Base-by-base conservation (phyloP, 1,140 invertebrate species). In the Neodiprion virginianus region DNA sequence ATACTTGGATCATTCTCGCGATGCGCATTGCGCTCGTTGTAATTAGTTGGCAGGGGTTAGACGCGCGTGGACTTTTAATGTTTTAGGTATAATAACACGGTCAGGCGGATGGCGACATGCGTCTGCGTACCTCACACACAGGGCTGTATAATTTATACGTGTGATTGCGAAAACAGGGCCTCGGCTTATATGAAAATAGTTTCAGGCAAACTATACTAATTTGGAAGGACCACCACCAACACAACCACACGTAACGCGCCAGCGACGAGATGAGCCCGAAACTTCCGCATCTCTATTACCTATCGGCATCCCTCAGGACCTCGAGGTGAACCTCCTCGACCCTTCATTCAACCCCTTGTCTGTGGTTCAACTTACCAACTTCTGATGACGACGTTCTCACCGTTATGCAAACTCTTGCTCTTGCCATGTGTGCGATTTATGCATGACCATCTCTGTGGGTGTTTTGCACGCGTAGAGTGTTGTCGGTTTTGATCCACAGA, bases 241-340 rank as follows among this genome's bases (percentile, higher is more conserved):
- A 17, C n/a, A 40, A 40, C 28, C 28, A 40, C 28, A 40, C 28
- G 2, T 40, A 11, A 11, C 65, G 12, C 67, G n/a, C 48, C n/a
- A 67, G 69, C 23, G 68, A 66, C 65, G 49, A 66, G 75, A 53
- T 12, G 71, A 68, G 49, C 68, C 49, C 23, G 49, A 71, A 77
- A 77, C 66, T 76, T 75, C 61, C 49, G 48, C 76, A 65, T 74
- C 70, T 77, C 73, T 72, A 77, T 77, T 75, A 75, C 28, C 73
- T 48, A 77, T 77, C 74, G 40, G 61, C 61, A 14, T 47, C 10
- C 21, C 67, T 68, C 23, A 23, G 50, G 69, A 73, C 72, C 67
- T 72, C 75, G 50, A 71, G 71, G 67, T 66, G 72, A 78, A 72
- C 76, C 74, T 74, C 73, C 74, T 61, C 65, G 28, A 61, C 11